Percentiles rank a stretch among this genome's conserved stretches.
Evolutionary conservation across 1,140 invertebrate genomes (phyloP).

Genomic region (Orchesella cincta): DNA sequence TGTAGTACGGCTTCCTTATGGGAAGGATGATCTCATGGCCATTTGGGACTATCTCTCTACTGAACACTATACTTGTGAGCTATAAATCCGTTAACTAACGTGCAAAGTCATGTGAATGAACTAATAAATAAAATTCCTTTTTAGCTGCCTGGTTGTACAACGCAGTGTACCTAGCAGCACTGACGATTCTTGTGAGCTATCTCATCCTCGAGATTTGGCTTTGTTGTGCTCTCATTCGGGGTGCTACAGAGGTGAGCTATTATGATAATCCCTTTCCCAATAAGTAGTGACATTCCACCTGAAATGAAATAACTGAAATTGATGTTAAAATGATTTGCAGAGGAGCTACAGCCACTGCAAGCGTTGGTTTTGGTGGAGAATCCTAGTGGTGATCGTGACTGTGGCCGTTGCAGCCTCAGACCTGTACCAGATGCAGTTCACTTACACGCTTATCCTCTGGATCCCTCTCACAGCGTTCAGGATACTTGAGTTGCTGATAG

Average conservation of each 20-base stretch:
- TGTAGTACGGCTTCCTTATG: neutral
- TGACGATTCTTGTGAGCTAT: neutral
- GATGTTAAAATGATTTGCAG: neutral
- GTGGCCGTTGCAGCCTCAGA: neutral
- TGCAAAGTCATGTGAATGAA: neutral
- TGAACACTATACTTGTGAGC: conserved; percentile 16
- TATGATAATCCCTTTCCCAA: neutral
- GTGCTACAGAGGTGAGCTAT: conserved; percentile 20
- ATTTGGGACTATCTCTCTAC: conserved; percentile 21
- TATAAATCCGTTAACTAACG: neutral
- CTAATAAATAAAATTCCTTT: neutral
- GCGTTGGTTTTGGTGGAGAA: conserved; percentile 21
- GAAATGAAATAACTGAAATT: neutral
- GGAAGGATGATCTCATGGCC: conserved; percentile 25
- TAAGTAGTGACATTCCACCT: neutral
- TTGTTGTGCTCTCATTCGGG: conserved; percentile 10
- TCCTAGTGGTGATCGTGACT: neutral
- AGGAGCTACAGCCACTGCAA: neutral
- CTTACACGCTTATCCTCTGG: conserved; percentile 12
- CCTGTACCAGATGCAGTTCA: conserved; percentile 24
- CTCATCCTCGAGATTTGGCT: conserved; percentile 24
- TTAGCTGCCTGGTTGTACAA: conserved; percentile 16
- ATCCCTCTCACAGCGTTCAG: conserved; percentile 1
- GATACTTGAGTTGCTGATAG: neutral
- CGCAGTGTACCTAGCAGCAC: neutral